Evolutionary conservation across 2,888 invertebrate genomes (phyloP).

Genomic region (Timandra comae): DNA sequence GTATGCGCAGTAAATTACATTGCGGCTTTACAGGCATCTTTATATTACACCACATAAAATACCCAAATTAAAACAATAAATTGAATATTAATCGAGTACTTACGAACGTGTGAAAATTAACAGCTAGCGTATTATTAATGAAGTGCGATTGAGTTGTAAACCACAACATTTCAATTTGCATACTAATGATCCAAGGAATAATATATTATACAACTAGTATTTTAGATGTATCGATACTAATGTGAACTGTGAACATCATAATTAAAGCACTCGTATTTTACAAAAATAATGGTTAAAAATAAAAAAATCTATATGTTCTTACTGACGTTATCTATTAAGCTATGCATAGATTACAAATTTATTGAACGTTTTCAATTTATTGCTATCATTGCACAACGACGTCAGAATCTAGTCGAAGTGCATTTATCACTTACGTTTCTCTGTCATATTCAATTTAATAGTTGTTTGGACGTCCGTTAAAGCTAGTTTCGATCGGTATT

Average conservation of each 20-base stretch:
- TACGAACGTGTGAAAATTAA: too few species aligned
- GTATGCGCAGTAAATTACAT: conserved; percentile 56
- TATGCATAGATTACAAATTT: conserved; percentile 32
- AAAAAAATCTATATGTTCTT: conserved; percentile 8
- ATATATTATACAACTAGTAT: background rate
- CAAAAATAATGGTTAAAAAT: background rate
- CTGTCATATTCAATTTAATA: conserved; percentile 50
- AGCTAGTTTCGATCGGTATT: conserved; percentile 25
- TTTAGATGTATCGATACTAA: background rate
- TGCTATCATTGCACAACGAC: conserved; percentile 40
- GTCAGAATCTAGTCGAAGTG: conserved; percentile 31
- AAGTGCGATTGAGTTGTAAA: background rate
- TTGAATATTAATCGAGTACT: too few species aligned
- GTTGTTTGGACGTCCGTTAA: conserved; percentile 44
- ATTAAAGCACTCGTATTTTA: background rate
- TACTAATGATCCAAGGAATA: background rate
- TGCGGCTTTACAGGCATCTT: conserved; percentile 60
- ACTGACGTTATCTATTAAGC: conserved; percentile 22
- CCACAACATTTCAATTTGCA: background rate
- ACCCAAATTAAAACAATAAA: too few species aligned
- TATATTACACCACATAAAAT: conserved; percentile 38
- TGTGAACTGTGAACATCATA: background rate
- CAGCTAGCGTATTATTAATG: too few species aligned
- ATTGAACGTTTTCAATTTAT: conserved; percentile 29
- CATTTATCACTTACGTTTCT: conserved; percentile 47